Evolutionary conservation across 2,113 vertebrate species (phyloP), one percentile per base, ranked within the genome.

Genomic region (Xenopus borealis): DNA sequence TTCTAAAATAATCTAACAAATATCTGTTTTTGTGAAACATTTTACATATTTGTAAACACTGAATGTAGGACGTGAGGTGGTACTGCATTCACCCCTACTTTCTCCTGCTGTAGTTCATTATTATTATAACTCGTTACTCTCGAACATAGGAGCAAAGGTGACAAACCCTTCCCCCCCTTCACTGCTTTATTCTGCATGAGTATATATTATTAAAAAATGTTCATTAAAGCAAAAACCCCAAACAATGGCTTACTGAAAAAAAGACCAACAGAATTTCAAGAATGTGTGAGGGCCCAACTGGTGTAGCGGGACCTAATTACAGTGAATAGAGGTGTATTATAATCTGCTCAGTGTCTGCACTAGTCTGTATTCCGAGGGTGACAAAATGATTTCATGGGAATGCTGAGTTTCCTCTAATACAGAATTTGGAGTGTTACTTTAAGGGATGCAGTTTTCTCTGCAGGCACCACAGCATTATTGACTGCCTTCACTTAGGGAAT

Each of bases 21-120:
- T 50, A 6, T 50, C 0, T 50, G 46, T 3, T 2, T 5, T n/a
- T 55, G 53, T 55, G 53, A 55, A 55, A 16, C 17, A n/a, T 55
- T 55, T 55, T 9, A n/a, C 53, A 55, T 55, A 55, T 55, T 55
- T 55, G 53, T 55, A 55, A 55, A 55, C 53, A 55, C 53, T 55
- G 14, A 55, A 55, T n/a, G 17, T 55, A 55, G 14, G 16, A 16
- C 2, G 17, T 19, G 8, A 16, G 10, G 10, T 66, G 45, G 10
- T n/a, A 19, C 63, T 66, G 63, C 40, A 45, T 9, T 66, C 9
- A 45, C n/a, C 40, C 33, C 63, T 66, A 18, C 17, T 44, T 19
- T 64, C 30, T 14, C 30, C 62, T 64, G 30, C 62, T 30, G 33
- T 13, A 16, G 12, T 63, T 63, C 19, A 47, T 13, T 50, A 50